Percentiles rank a stretch among this genome's conserved stretches.
phyloP scores from a whole-genome alignment of 2,888 invertebrate species.

The Teinopalpus imperialis region DNA sequence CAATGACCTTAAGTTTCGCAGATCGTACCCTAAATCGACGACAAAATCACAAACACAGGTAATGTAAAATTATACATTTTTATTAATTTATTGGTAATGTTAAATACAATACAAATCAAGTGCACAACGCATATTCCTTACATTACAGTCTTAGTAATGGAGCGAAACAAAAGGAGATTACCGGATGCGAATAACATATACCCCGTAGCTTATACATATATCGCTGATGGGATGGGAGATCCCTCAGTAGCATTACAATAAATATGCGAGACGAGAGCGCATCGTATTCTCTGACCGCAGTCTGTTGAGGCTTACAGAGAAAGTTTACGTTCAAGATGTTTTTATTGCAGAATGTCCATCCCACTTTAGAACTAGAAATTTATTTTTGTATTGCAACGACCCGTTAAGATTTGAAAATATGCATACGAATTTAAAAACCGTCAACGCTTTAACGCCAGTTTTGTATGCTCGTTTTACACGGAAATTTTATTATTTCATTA shows the following conservation, averaged over 20 bases:
- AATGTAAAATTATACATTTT: too few species aligned
- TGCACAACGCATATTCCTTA: too few species aligned
- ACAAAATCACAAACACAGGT: too few species aligned
- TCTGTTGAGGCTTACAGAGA: conserved; percentile 37
- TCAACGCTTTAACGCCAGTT: not conserved
- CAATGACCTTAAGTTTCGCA: too few species aligned
- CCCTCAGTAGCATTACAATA: conserved; percentile 42
- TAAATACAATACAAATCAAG: too few species aligned
- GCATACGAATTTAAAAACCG: conserved; percentile 14
- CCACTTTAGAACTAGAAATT: conserved; percentile 14
- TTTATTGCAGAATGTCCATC: conserved; percentile 5
- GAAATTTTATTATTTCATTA: too few species aligned
- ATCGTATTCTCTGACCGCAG: conserved; percentile 45
- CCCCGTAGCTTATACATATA: conserved; percentile 2
- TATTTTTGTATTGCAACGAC: not conserved
- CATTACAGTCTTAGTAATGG: not conserved
- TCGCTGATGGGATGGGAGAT: conserved; percentile 11
- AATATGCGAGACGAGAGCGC: conserved; percentile 60
- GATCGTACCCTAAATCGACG: too few species aligned
- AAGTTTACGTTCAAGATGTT: conserved; percentile 9
- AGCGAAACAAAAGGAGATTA: not conserved
- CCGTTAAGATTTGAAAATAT: conserved; percentile 6
- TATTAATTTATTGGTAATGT: conserved; percentile 2
- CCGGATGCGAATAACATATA: not conserved
- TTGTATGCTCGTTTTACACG: too few species aligned